Evolutionary conservation across 2,888 invertebrate genomes (phyloP).

Genomic region (Holacanthella duospinosa): DNA sequence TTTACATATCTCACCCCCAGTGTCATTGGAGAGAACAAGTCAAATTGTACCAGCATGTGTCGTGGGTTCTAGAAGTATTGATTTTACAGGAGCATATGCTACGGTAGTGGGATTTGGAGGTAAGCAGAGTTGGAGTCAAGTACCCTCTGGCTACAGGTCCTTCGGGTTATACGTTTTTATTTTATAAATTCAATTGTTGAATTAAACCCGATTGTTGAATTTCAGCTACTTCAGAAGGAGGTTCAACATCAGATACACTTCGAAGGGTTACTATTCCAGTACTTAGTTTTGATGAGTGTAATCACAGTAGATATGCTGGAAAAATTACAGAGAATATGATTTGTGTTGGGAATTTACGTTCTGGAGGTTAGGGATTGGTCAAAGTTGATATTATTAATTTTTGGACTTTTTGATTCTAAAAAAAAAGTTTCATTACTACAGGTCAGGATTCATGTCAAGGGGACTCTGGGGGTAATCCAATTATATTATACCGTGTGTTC

Average conservation of each 20-base stretch:
- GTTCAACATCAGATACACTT: not conserved
- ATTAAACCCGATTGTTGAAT: not conserved
- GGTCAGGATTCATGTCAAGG: conserved; percentile 11
- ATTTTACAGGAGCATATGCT: conserved; percentile 6
- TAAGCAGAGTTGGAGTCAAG: not conserved
- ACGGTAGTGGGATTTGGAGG: conserved; percentile 9
- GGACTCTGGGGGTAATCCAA: conserved; percentile 5
- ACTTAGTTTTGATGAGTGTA: not conserved
- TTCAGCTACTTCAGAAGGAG: not conserved
- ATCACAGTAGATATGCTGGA: conserved; percentile 2
- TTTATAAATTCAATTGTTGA: not conserved
- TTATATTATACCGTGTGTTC: too few relatives aligned
- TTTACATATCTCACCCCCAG: not conserved
- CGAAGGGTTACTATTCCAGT: conserved; percentile 6
- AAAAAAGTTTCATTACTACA: too few relatives aligned
- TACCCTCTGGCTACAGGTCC: not conserved
- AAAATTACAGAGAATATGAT: conserved; percentile 9
- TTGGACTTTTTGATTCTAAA: too few relatives aligned
- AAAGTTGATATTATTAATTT: too few relatives aligned
- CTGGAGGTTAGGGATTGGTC: conserved; percentile 5
- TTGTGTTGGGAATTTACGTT: conserved; percentile 2
- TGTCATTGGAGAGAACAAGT: not conserved
- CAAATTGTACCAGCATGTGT: conserved; percentile 16
- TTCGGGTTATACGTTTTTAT: not conserved
- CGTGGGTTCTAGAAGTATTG: not conserved